Conservation (phyloP, 2,888 invertebrate genomes). For the Boloria selene region DNA sequence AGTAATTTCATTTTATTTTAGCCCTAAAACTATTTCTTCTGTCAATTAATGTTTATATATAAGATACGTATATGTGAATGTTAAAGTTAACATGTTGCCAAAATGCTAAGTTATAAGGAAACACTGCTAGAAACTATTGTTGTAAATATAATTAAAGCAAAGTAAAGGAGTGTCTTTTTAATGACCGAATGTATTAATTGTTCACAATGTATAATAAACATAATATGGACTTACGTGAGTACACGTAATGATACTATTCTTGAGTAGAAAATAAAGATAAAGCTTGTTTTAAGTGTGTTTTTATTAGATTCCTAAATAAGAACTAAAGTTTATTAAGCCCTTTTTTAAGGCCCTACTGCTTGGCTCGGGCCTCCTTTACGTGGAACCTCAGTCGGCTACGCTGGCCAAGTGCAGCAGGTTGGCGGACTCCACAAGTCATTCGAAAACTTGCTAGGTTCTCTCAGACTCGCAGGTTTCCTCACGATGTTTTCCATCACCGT, state of each 20-base stretch:
- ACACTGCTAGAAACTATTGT: constrained; percentile 67
- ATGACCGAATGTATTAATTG: constrained; percentile 64
- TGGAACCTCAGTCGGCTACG: too few species aligned
- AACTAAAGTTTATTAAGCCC: too few species aligned
- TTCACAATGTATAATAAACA: constrained; percentile 52
- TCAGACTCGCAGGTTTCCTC: too few species aligned
- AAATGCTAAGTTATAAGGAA: constrained; percentile 72
- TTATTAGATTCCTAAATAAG: constrained; percentile 16
- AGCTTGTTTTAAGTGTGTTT: constrained; percentile 74
- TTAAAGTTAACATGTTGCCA: constrained; percentile 77
- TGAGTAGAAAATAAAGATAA: constrained; percentile 72
- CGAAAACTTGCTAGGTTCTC: too few species aligned
- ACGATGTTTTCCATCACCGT: too few species aligned
- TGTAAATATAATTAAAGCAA: constrained; percentile 78
- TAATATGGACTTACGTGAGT: constrained; percentile 59
- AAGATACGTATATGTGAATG: constrained; percentile 59
- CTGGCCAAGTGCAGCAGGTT: too few species aligned
- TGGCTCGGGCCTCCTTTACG: too few species aligned
- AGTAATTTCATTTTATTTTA: background rate
- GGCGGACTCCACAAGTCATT: too few species aligned
- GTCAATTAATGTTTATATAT: constrained; percentile 72
- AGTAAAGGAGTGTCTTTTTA: constrained; percentile 67
- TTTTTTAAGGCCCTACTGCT: too few species aligned
- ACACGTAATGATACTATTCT: constrained; percentile 62
- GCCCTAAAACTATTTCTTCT: constrained; percentile 53